Evolutionary conservation across 2,113 vertebrate genomes (phyloP).

Genomic region (Mormyrus lacerda): DNA sequence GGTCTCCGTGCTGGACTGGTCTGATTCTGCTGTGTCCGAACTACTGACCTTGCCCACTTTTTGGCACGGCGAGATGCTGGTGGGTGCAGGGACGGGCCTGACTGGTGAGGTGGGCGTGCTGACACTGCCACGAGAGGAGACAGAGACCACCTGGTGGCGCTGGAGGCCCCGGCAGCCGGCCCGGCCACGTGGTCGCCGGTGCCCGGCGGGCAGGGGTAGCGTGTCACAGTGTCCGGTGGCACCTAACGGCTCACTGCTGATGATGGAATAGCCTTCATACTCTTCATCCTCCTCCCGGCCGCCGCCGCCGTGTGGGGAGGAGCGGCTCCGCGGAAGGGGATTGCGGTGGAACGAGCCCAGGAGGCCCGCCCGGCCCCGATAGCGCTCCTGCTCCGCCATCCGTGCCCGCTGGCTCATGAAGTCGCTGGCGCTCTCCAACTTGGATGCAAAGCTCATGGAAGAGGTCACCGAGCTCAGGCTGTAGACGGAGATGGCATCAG

Average conservation of each 20-base stretch:
- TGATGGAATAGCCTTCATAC: slow-evolving; percentile 89
- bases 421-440: slow-evolving; percentile 69
- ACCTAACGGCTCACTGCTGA: slow-evolving; percentile 82
- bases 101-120: slow-evolving; percentile 87
- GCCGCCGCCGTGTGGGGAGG: slow-evolving; percentile 65
- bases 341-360: slow-evolving; percentile 52
- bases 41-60: slow-evolving; percentile 78
- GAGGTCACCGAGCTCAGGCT: slow-evolving; percentile 93
- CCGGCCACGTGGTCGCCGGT: slow-evolving; percentile 51
- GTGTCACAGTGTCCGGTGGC: slow-evolving; percentile 62
- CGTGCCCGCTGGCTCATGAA: slow-evolving; percentile 60
- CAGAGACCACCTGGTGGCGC: slow-evolving; percentile 54
- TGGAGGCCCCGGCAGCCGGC: slow-evolving; percentile 41
- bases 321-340: slow-evolving; percentile 62
- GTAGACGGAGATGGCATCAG: slow-evolving; percentile 91
- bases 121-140: slow-evolving; percentile 72
- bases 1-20: slow-evolving; percentile 91
- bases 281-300: slow-evolving; percentile 76
- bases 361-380: slow-evolving; percentile 55
- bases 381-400: slow-evolving; percentile 58
- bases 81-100: slow-evolving; percentile 78
- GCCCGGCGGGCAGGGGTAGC: slow-evolving; percentile 66
- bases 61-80: slow-evolving; percentile 87
- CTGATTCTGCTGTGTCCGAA: slow-evolving; percentile 85
- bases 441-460: slow-evolving; percentile 88